A percentile compares a stretch with the other conserved stretches of the same genome.
phyloP scores from a whole-genome alignment of 2,113 vertebrate species.

The Leucosticte australis region DNA sequence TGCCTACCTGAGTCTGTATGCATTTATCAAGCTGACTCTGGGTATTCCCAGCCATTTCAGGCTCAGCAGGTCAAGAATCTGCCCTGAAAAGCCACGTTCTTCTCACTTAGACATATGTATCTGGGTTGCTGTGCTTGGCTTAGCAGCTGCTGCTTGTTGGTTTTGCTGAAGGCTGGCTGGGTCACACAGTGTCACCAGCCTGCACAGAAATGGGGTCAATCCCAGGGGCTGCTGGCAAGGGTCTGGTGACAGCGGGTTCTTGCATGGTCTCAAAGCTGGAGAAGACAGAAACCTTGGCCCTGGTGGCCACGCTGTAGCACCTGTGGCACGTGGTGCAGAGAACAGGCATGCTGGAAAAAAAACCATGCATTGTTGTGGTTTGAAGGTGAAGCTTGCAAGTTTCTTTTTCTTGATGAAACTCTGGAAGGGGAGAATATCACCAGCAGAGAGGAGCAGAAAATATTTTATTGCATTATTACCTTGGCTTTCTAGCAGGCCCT shows the following conservation, averaged over 20 bases:
- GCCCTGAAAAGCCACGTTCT: neutral
- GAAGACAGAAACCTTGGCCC: neutral
- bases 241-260: neutral
- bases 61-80: neutral
- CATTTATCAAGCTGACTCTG: neutral
- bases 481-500: neutral
- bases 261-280: neutral
- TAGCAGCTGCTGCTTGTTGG: neutral
- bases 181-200: rapidly evolving
- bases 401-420: neutral
- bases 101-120: neutral
- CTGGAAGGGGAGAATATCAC: neutral
- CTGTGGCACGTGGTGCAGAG: rapidly evolving
- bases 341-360: too few species aligned
- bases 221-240: neutral
- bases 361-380: rapidly evolving
- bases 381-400: neutral
- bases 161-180: neutral
- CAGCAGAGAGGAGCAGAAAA: neutral
- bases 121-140: neutral
- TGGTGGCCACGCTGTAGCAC: rapidly evolving
- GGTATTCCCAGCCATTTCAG: neutral
- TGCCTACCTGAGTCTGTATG: neutral
- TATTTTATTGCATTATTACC: neutral
- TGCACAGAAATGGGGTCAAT: neutral